Base-by-base conservation (phyloP, 2,888 invertebrate genomes). In the Netelia fuscicornis region DNA sequence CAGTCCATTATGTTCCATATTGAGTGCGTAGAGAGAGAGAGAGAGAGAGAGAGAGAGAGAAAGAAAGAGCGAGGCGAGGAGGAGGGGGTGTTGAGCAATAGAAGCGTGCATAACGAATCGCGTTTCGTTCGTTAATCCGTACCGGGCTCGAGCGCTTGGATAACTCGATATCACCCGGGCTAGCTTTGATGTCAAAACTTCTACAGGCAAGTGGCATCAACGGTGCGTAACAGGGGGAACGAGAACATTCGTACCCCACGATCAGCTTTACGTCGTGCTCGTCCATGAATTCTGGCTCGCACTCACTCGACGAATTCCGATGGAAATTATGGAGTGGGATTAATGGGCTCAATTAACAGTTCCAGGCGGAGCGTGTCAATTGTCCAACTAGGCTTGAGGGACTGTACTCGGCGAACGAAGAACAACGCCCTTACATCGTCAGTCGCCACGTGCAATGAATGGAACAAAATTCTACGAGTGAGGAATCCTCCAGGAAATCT, bases 171-270 rank as follows among this genome's bases (percentile, higher is more conserved):
- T 64, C 52, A 48, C 54, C 58, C n/a, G 2, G 2, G 68, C 20
- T 78, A 44, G 78, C 78, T 78, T 78, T 78, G 78, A 78, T 60
- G 78, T 48, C 44, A 78, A 77, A 77, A 77, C 68, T 67, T 58
- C 67, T 68, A 48, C 48, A 23, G 44, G 25, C 2, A 56, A 17
- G 58, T 11, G 17, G 44, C 17, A 37, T n/a, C 60, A 25, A 20
- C 60, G 44, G 68, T 48, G 67, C 77, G 58, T 60, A 37, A 37
- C 37, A 58, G 30, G 10, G 52, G 11, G 64, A 30, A 52, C 65
- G 65, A 68, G 60, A 68, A 77, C 37, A 6, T 37, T 48, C 52
- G 23, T 48, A 11, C 2, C 56, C 30, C 30, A 13, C 42, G 3
- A 20, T 42, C 60, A 11, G 20, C 60, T 37, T 62, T 30, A 13